A percentile compares a stretch with the other conserved stretches of the same genome.
These are phyloP conservation scores for Raja brachyura DNA, from an alignment of 2,113 vertebrate genomes.

Conservation along the genomic window DNA sequence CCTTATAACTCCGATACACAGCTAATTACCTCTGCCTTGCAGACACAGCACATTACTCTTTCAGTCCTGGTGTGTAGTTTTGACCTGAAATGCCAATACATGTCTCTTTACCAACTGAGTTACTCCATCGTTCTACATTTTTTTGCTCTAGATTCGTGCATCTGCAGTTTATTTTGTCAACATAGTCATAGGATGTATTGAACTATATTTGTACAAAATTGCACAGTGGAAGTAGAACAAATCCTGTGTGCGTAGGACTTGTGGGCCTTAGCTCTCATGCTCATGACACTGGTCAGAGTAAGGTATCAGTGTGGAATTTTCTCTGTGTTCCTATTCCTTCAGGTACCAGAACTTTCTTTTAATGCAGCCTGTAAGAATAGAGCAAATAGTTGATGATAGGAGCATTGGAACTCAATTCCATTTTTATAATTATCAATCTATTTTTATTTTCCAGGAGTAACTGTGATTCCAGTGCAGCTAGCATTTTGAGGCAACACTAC, in stretches of 20 bases:
- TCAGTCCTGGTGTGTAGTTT: too few relatives aligned
- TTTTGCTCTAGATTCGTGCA: too few relatives aligned
- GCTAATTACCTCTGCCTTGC: too few relatives aligned
- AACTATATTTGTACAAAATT: background rate
- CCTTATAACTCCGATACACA: too few relatives aligned
- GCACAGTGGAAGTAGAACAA: background rate
- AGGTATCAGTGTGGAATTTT: background rate
- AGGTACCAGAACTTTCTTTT: background rate
- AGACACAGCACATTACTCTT: too few relatives aligned
- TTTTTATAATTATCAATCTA: background rate
- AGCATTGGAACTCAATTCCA: background rate
- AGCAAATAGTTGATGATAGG: background rate
- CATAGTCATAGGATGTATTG: too few relatives aligned
- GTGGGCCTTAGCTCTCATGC: background rate
- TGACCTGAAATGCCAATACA: too few relatives aligned
- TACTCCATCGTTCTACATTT: too few relatives aligned
- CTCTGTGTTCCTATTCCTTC: background rate
- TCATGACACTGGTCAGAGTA: background rate
- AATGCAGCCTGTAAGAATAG: background rate
- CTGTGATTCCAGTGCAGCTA: slow-evolving; percentile 33
- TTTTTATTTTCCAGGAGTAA: slow-evolving; percentile 26
- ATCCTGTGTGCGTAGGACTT: background rate
- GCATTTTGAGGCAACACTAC: slow-evolving; percentile 32
- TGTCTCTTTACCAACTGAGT: too few relatives aligned
- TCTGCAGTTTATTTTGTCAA: too few relatives aligned